Conservation (phyloP, 2,888 invertebrate species). For the Cephus spinipes region DNA sequence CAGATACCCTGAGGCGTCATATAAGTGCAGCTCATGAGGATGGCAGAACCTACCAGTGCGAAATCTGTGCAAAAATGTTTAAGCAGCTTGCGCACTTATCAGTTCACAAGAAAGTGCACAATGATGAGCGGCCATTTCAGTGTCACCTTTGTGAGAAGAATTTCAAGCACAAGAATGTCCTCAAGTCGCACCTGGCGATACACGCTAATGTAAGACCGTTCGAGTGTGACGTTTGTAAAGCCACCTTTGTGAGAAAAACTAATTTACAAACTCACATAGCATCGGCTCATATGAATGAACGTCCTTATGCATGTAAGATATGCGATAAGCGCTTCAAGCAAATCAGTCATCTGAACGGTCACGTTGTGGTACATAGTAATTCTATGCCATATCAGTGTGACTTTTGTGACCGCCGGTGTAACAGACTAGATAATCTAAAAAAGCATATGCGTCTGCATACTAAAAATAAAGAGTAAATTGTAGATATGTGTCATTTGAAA, state of each 20-base stretch:
- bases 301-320: conserved; percentile 52
- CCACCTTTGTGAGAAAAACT: conserved; percentile 59
- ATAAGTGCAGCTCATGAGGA: conserved; percentile 55
- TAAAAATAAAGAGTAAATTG: conserved; percentile 41
- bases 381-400: conserved; percentile 58
- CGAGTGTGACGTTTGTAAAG: conserved; percentile 69
- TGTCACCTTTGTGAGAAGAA: conserved; percentile 69
- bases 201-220: conserved; percentile 66
- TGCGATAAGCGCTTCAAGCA: conserved; percentile 56
- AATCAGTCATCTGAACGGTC: conserved; percentile 55
- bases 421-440: conserved; percentile 56
- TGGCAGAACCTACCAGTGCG: conserved; percentile 56
- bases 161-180: conserved; percentile 69
- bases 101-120: conserved; percentile 67
- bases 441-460: conserved; percentile 57
- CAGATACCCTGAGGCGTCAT: conserved; percentile 53
- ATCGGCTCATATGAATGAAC: conserved; percentile 57
- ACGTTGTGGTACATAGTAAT: conserved; percentile 56
- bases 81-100: conserved; percentile 56
- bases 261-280: conserved; percentile 57
- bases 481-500: not conserved
- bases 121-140: conserved; percentile 67
- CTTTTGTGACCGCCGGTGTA: conserved; percentile 55
- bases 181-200: conserved; percentile 66
- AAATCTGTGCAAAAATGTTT: conserved; percentile 60